Conservation (phyloP, 1,140 invertebrate genomes). For the Gryllus bimaculatus region DNA sequence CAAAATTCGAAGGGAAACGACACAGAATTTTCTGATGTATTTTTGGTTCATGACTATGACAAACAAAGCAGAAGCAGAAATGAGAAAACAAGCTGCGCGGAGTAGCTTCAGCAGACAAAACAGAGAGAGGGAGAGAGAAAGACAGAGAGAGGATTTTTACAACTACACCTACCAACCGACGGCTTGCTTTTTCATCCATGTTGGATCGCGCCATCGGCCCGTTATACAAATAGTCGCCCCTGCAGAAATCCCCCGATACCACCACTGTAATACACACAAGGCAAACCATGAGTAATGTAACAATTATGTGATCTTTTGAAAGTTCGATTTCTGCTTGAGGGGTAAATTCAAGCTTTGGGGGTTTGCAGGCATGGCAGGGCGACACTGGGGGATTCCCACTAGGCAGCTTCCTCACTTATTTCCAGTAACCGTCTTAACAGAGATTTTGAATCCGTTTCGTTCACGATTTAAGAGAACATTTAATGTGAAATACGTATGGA, state of each 20-base stretch:
- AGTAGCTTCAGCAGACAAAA: constrained; percentile 4
- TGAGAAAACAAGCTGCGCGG: too few species aligned
- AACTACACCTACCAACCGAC: constrained; percentile 19
- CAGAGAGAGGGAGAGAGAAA: not conserved
- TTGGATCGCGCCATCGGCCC: constrained; percentile 13
- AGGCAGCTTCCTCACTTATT: constrained; percentile 3
- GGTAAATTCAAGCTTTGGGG: not conserved
- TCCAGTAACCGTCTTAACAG: too few species aligned
- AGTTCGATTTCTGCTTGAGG: not conserved
- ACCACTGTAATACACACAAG: constrained; percentile 18
- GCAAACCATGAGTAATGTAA: not conserved
- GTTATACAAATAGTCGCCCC: constrained; percentile 19
- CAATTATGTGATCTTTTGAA: not conserved
- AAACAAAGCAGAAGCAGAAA: not conserved
- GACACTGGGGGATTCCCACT: constrained; percentile 20
- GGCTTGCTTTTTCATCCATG: constrained; percentile 18
- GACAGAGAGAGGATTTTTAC: not conserved
- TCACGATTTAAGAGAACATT: too few species aligned
- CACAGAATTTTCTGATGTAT: too few species aligned
- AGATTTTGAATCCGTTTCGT: too few species aligned
- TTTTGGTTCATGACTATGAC: not conserved
- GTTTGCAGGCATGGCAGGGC: constrained; percentile 6
- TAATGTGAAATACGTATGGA: too few species aligned
- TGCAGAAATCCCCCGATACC: constrained; percentile 19
- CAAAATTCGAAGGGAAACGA: too few species aligned